Evolutionary conservation across 1,140 invertebrate genomes (phyloP), one percentile per base, ranked within the genome.

Genomic region (Lucilia sericata): DNA sequence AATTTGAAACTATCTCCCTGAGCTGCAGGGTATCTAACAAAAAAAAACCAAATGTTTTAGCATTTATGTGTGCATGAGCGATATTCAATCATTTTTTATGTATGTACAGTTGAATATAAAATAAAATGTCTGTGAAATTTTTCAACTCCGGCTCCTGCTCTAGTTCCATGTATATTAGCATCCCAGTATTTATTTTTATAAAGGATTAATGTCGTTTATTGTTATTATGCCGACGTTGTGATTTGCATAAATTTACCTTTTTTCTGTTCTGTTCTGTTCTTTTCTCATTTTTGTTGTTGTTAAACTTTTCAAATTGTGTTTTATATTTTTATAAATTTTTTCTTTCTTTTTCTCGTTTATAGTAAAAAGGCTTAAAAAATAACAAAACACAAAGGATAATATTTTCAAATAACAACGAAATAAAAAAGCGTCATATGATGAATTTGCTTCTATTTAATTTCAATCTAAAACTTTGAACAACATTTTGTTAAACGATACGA

Each of bases 211-310:
- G 42, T 30, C 76, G 76, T 80, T 80, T 80, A 80, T 80, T 80
- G 76, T 80, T 80, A 80, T 80, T 80, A 80, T 80, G 76, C 76
- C 76, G 76, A 51, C 47, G 42, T 49, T 80, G 76, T 80, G 76
- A 80, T 80, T 80, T 80, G 76, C 76, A 80, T 80, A 80, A 80
- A 80, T 80, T 80, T 80, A 80, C 76, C 76, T 51, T 80, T 80
- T 80, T 80, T 80, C n/a, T n/a, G n/a, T n/a, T n/a, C n/a, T n/a
- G n/a, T n/a, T n/a, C n/a, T 49, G 5, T 21, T 19, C 14, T 80
- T 25, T 49, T 51, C 19, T 17, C 19, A 25, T 25, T 51, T n/a
- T 21, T 25, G n/a, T 51, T 80, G n/a, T 25, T 25, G 42, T 10
- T 21, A 34, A 51, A n/a, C 19, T 47, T 47, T 47, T 49, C 36